Evolutionary conservation across 2,888 invertebrate species (phyloP), one percentile per base, ranked within the genome.

Genomic region (Tricholauxania praeusta): DNA sequence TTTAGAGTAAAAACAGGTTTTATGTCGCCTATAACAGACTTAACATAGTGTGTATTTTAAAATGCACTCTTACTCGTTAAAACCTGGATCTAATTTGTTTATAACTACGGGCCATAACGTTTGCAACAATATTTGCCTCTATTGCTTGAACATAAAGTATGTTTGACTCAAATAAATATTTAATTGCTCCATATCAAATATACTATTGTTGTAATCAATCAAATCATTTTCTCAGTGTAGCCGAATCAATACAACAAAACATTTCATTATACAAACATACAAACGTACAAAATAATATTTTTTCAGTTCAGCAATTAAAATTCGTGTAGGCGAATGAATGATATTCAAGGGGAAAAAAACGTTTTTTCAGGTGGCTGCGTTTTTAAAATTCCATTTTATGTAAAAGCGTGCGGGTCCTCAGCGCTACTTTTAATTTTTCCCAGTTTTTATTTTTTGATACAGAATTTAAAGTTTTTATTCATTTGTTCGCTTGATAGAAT

Each of bases 261-360:
- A 28, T 55, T 55, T n/a, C 47, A 57, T 57, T 67, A 55, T 47
- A 67, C 47, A 47, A 55, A 47, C 39, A 53, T 53, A 53, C 8
- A 12, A n/a, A 67, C 39, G 53, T 39, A 71, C 53, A 57, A 71
- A 57, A 57, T 48, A 55, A 28, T 53, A 64, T 15, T 75, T 72
- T 73, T 60, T 32, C 59, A 65, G 63, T 68, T 66, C 60, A 53
- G 71, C 68, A 72, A 75, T 71, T 72, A 72, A 73, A 70, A 70
- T 75, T 49, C 71, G 73, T 64, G 75, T 63, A 72, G 72, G 64
- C 15, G 59, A 15, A 28, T 28, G 32, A 15, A 15, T 28, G 22
- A 51, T 64, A 49, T 49, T 64, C 53, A 67, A 55, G 32, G 32
- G 19, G 22, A 39, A 57, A 53, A n/a, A 55, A 55, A 53, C 39